Base-by-base conservation (phyloP, 2,797 vertebrate genomes). In the Tinamus major region DNA sequence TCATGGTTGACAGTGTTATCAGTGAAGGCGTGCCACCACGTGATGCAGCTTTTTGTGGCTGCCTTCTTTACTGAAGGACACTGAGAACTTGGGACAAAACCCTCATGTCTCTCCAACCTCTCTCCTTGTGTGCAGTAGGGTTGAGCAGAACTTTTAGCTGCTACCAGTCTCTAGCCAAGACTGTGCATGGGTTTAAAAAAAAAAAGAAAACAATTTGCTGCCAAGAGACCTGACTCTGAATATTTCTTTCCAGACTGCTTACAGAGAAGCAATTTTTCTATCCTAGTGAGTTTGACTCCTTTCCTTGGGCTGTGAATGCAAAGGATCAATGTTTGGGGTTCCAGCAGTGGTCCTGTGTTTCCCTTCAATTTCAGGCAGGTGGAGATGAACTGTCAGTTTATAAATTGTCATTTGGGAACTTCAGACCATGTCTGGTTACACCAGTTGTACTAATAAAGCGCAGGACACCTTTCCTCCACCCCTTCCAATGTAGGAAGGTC, bases 351-450 rank as follows among this genome's bases (percentile, higher is more conserved):
- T 51, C 35, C 67, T 13, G 35, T 13, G 3, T 2, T 21, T 70
- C 17, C 1, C 14, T 75, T 29, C 0, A 2, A 0, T 56, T 76
- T 63, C 64, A 15, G 31, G 19, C 13, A 29, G 29, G 24, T 41
- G n/a, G 37, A 59, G 61, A 4, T 12, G 9, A 65, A 19, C 24
- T 18, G 33, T 39, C 19, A 4, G 23, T 37, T 63, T 3, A 5
- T 35, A 3, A 5, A 1, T 23, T 39, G 0, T 26, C 58, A 1
- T 24, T 24, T 6, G 35, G 18, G 24, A 70, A 48, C 3, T 59
- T 21, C 5, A 41, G 41, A 16, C 4, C 0, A 0, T 8, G 8
- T 10, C 21, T 64, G 19, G 18, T 69, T 64, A 62, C 27, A 27
- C 24, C 9, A n/a, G 21, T 41, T 58, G 18, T 33, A 19, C 21